These are phyloP conservation scores for Pterocles orientalis DNA, from an alignment of 2,113 vertebrate genomes.

Conservation along the genomic window DNA sequence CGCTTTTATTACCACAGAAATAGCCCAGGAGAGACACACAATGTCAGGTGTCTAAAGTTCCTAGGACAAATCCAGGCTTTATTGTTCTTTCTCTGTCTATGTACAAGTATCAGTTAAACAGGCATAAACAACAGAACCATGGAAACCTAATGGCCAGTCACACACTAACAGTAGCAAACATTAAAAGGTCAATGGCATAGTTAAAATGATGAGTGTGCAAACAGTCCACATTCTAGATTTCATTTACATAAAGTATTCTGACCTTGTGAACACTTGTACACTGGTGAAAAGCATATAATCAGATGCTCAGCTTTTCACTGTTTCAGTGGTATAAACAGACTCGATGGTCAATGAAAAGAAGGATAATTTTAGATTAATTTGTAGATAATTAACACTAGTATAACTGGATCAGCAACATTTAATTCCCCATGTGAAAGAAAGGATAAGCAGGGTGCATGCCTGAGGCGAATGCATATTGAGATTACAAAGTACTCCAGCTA, in stretches of 20 bases:
- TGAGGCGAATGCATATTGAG: not conserved
- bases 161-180: constrained; percentile 11
- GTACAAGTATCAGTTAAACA: not conserved
- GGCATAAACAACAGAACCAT: not conserved
- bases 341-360: not conserved
- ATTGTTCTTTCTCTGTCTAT: not conserved
- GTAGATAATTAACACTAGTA: constrained; percentile 28
- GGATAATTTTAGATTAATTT: constrained; percentile 42
- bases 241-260: constrained; percentile 39
- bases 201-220: constrained; percentile 48
- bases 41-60: not conserved
- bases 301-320: not conserved
- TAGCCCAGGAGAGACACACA: not conserved
- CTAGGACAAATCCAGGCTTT: not conserved
- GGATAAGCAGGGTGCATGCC: not conserved
- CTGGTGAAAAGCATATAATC: constrained; percentile 21
- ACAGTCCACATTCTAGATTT: not conserved
- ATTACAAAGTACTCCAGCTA: not conserved
- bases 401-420: constrained; percentile 1
- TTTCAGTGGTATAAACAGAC: not conserved
- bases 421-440: constrained; percentile 9
- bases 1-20: not conserved
- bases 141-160: not conserved
- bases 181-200: constrained; percentile 32
- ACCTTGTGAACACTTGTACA: not conserved